phyloP scores from a whole-genome alignment of 2,113 vertebrate species.

The Oncorhynchus kisutch region DNA sequence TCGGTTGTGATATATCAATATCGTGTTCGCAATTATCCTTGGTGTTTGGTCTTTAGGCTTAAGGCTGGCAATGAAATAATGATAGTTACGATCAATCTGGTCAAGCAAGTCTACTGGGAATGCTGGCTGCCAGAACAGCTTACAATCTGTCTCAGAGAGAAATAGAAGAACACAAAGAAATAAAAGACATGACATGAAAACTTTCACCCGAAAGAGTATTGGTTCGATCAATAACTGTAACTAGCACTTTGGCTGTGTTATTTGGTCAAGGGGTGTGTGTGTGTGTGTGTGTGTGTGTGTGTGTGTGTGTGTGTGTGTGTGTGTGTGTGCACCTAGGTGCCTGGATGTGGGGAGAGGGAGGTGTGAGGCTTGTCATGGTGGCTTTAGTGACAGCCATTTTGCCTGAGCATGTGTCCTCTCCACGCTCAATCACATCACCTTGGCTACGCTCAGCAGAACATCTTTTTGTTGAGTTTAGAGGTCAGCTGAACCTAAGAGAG shows the following conservation, averaged over 20 bases:
- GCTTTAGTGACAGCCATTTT: slow-evolving; percentile 25
- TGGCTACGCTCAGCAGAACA: slow-evolving; percentile 1
- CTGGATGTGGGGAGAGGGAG: neutral
- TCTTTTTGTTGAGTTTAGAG: slow-evolving; percentile 21
- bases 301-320: slow-evolving; percentile 2
- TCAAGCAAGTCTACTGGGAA: neutral
- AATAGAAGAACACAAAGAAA: neutral
- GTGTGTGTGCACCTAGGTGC: neutral
- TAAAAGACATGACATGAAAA: neutral
- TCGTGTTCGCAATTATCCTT: neutral
- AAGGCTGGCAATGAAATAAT: neutral
- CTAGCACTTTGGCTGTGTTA: neutral
- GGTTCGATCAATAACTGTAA: neutral
- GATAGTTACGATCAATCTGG: neutral
- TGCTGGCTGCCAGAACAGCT: neutral
- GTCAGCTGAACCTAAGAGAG: slow-evolving; percentile 1
- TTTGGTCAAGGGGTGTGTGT: neutral
- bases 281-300: slow-evolving; percentile 4
- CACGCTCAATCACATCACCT: slow-evolving; percentile 4
- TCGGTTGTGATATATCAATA: neutral
- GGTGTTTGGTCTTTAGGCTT: neutral
- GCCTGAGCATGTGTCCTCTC: slow-evolving; percentile 7
- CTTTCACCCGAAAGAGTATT: neutral
- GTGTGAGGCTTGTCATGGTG: slow-evolving; percentile 1
- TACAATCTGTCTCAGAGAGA: neutral